These are phyloP conservation scores for Sarcoramphus papa DNA, from an alignment of 2,797 vertebrate species.

Conservation along the genomic window DNA sequence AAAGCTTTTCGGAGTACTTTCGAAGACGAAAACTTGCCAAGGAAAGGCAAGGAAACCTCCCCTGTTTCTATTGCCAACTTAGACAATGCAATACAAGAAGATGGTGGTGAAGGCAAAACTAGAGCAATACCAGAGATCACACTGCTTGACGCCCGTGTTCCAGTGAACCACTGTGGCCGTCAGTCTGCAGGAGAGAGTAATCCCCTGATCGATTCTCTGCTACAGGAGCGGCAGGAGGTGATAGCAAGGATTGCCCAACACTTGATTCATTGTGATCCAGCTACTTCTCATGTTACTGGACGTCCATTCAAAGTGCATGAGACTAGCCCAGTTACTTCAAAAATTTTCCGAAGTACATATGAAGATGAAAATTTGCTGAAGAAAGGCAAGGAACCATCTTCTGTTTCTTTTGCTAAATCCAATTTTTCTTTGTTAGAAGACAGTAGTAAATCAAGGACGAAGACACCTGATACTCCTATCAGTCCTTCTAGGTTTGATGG, in stretches of 20 bases:
- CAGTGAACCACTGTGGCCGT: slow-evolving; percentile 71
- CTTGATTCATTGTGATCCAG: slow-evolving; percentile 91
- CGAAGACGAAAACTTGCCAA: slow-evolving; percentile 76
- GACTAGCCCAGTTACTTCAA: slow-evolving; percentile 70
- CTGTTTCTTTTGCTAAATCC: slow-evolving; percentile 42
- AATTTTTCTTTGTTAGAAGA: slow-evolving; percentile 67
- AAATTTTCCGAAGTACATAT: slow-evolving; percentile 80
- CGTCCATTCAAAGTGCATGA: slow-evolving; percentile 77
- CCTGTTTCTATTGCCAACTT: slow-evolving; percentile 14
- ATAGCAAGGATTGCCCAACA: slow-evolving; percentile 96
- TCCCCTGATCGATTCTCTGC: slow-evolving; percentile 90
- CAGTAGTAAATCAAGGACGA: slow-evolving; percentile 66
- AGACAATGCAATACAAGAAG: slow-evolving; percentile 66
- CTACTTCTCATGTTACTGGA: slow-evolving; percentile 78
- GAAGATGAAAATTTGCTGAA: slow-evolving; percentile 79
- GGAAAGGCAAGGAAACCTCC: slow-evolving; percentile 84
- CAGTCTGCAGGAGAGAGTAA: slow-evolving; percentile 79
- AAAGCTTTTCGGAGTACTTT: slow-evolving; percentile 80
- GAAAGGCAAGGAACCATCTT: slow-evolving; percentile 79
- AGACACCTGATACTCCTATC: slow-evolving; percentile 77
- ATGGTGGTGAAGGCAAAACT: slow-evolving; percentile 68
- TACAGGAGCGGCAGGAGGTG: slow-evolving; percentile 94
- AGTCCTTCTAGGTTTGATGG: slow-evolving; percentile 70
- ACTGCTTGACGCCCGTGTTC: slow-evolving; percentile 53
- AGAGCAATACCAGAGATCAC: slow-evolving; percentile 77